Conservation (phyloP, 2,797 vertebrate species). For the Phoxinus dragarum region DNA sequence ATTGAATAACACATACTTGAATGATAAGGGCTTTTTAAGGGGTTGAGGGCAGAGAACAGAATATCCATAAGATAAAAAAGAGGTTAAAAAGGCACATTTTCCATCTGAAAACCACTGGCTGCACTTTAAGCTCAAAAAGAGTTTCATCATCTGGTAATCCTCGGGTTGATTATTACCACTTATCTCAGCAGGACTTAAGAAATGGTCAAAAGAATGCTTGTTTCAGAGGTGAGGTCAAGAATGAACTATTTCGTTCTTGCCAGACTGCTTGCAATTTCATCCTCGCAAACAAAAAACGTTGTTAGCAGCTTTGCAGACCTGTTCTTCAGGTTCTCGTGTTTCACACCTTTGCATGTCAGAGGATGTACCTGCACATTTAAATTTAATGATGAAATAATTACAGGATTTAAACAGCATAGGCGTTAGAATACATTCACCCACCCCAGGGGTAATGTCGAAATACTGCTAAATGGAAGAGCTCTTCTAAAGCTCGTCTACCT, state of each 20-base stretch:
- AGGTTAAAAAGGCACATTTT: not conserved
- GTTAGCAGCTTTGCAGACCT: not conserved
- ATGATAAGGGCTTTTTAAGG: slow-evolving; percentile 12
- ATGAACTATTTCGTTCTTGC: not conserved
- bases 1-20: slow-evolving; percentile 6
- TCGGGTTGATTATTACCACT: slow-evolving; percentile 35
- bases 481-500: not conserved
- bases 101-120: not conserved
- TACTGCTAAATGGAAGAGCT: not conserved
- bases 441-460: not conserved
- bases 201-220: slow-evolving; percentile 1
- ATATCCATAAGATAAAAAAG: slow-evolving; percentile 27
- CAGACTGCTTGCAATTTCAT: not conserved
- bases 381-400: not conserved
- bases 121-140: slow-evolving; percentile 39
- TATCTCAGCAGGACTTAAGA: slow-evolving; percentile 37
- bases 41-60: slow-evolving; percentile 15
- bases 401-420: not conserved
- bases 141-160: slow-evolving; percentile 32
- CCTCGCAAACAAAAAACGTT: not conserved
- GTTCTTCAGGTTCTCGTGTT: slow-evolving; percentile 15
- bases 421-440: not conserved
- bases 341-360: not conserved
- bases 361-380: not conserved
- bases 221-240: slow-evolving; percentile 21